These are phyloP conservation scores for Rhynchonycteris naso DNA, from an alignment of 2,797 vertebrate genomes.

Conservation along the genomic window DNA sequence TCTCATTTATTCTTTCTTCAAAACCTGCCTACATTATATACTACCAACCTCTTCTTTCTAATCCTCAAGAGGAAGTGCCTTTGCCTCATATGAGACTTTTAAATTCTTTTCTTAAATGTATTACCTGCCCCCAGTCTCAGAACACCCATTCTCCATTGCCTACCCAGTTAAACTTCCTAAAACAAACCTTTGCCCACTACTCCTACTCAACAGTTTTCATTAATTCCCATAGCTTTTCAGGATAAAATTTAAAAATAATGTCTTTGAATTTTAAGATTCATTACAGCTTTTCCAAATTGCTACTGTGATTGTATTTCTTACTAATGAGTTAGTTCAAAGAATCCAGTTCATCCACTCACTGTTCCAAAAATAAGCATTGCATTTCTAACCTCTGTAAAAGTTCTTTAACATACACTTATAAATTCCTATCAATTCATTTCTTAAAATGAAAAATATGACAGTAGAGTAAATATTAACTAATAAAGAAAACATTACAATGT, in stretches of 20 bases:
- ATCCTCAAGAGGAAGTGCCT: neutral
- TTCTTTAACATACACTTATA: neutral
- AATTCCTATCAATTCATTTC: neutral
- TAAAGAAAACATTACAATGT: neutral
- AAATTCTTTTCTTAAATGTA: neutral
- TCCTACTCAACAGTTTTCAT: neutral
- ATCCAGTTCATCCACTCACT: neutral
- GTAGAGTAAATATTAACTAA: neutral
- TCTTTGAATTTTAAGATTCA: neutral
- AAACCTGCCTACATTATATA: neutral
- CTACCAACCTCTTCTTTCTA: neutral
- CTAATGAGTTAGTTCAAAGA: neutral
- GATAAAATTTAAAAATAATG: neutral
- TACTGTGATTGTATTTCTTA: neutral
- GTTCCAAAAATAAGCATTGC: neutral
- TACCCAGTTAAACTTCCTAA: neutral
- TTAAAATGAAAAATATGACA: neutral
- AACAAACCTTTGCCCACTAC: neutral
- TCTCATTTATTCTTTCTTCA: neutral
- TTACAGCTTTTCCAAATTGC: neutral
- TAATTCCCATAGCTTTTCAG: too few relatives aligned
- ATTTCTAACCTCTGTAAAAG: neutral
- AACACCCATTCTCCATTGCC: neutral
- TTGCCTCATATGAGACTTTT: neutral
- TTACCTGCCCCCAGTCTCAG: neutral